Conservation (phyloP, 2,888 invertebrate genomes). For the Hemithea aestivaria region DNA sequence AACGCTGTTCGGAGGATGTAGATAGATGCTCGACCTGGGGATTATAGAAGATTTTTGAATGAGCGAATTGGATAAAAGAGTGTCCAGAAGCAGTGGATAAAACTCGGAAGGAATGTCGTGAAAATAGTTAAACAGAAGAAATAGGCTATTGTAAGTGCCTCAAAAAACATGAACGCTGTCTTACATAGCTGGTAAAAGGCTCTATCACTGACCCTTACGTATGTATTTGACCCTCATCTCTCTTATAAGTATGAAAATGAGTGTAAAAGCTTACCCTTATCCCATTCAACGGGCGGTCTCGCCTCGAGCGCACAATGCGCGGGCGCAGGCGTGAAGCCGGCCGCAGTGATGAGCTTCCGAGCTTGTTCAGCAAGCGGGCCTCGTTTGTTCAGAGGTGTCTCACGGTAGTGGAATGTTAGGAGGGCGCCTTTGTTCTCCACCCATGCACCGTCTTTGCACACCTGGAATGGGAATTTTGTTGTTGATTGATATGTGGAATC, state of each 20-base stretch:
- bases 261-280: slow-evolving; percentile 80
- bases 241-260: no score
- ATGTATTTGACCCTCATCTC: no score
- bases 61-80: no score
- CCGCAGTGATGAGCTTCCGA: slow-evolving; percentile 83
- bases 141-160: no score
- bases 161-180: no score
- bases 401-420: slow-evolving; percentile 92
- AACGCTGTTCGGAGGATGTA: slow-evolving; percentile 94
- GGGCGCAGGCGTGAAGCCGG: slow-evolving; percentile 88
- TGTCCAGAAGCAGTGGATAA: no score
- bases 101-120: no score
- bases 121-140: no score
- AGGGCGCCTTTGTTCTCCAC: slow-evolving; percentile 94
- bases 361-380: slow-evolving; percentile 85
- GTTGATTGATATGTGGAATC: no score
- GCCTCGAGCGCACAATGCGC: slow-evolving; percentile 95
- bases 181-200: no score
- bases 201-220: no score
- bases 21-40: slow-evolving; percentile 89
- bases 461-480: slow-evolving; percentile 54
- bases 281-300: slow-evolving; percentile 94
- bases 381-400: slow-evolving; percentile 85
- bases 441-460: slow-evolving; percentile 93
- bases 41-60: neutral